Evolutionary conservation across 2,113 vertebrate genomes (phyloP), one percentile per base, ranked within the genome.

Genomic region (Calidris pygmaea): DNA sequence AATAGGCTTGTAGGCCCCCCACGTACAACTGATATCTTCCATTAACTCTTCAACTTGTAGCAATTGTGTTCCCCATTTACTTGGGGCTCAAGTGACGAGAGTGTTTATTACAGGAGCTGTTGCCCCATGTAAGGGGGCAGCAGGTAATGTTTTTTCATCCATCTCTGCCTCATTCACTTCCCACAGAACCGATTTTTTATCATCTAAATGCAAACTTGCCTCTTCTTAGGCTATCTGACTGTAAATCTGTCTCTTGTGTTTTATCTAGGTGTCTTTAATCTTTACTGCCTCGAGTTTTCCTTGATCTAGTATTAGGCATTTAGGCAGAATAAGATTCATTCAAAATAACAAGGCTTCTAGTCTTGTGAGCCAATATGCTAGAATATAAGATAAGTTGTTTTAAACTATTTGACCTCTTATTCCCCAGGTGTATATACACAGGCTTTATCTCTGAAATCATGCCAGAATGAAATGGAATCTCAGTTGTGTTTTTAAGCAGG

Each of bases 51-150:
- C 45, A 66, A 21, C 65, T 39, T 39, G 6, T 29, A 74, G 18
- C 34, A 43, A 0, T 35, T 1, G 0, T 4, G 2, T 59, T 62
- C 19, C 32, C 5, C 0, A 0, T 37, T 84, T 77, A 50, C 24
- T 37, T 53, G 27, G 13, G 30, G 17, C 10, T 20, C 34, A 13
- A 12, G 24, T 22, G 47, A 34, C 56, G 48, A 52, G 10, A 2
- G 1, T 70, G 18, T 66, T 86, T 70, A 47, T 86, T 73, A 12
- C 30, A 62, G 79, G 48, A 75, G 17, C 26, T 59, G 71, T 47
- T 39, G 10, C 18, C 52, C 20, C 8, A 0, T 50, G 10, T 67
- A 37, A 75, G 12, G 27, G 10, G 11, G 7, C 37, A 78, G 41
- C n/a, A 63, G 14, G 32, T 71, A 55, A 8, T 47, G 24, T 5